Evolutionary conservation across 2,888 invertebrate genomes (phyloP), one percentile per base, ranked within the genome.

Genomic region (Euproctis similis): DNA sequence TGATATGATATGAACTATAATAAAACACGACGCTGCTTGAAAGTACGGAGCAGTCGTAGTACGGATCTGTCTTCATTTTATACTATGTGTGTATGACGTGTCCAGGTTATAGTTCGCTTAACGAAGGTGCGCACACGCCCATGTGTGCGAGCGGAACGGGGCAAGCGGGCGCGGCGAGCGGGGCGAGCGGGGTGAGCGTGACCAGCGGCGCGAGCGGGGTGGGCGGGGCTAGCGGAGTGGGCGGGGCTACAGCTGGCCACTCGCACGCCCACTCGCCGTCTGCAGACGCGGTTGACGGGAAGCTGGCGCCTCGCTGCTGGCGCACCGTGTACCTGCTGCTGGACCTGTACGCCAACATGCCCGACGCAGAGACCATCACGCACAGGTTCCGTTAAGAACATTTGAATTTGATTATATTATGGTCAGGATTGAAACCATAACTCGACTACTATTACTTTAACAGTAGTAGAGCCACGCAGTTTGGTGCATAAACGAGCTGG

Each of bases 271-370:
- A 36, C 28, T 44, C 49, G 8, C 39, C 47, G 1, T 34, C 51
- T 0, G 39, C 46, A 0, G 52, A 38, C 19, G 40, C 47, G 8
- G 47, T 42, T 20, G 62, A 60, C 48, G 60, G 49, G 57, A 61
- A 57, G 53, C 61, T 86, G 42, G 89, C 89, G 2, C 95, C 95
- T 7, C 89, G 93, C 50, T 97, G 97, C 63, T 98, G 97, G 97
- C 92, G 94, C 61, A 97, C 96, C 0, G 92, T 98, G 46, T 96
- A 96, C 68, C 92, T 95, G 67, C 86, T 98, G 37, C 80, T 98
- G 30, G 96, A 97, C 59, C 75, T 97, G 28, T 98, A 98, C 65
- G 96, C 96, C 4, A 95, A 94, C 26, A 94, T 95, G 90, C 96
- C 97, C 0, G 97, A 97, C 62, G 94, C 96, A 0, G 97, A 97